Percentiles rank a stretch among this genome's conserved stretches.
phyloP scores from a whole-genome alignment of 37 sponge, comb jelly and placozoan genomes.

The Spongilla lacustris region DNA sequence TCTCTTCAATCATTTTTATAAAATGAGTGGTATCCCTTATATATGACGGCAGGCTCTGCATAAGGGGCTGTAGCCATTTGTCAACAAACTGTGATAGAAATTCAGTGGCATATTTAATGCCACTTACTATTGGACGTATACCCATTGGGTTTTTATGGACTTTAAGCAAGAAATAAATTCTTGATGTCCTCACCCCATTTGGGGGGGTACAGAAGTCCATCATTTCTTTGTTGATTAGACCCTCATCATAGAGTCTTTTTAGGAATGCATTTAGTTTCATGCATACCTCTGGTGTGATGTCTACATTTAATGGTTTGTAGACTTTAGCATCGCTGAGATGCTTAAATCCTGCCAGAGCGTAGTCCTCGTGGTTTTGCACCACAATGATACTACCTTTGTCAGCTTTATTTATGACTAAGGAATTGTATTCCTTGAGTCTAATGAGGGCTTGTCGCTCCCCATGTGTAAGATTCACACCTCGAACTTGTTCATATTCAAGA shows the following conservation, averaged over 20 bases:
- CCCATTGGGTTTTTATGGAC: conserved; percentile 2
- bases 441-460: conserved; percentile 5
- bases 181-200: neutral
- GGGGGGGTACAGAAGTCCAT: neutral
- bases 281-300: neutral
- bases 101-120: conserved; percentile 7
- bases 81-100: neutral
- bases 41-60: neutral
- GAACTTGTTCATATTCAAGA: neutral
- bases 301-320: conserved; percentile 16
- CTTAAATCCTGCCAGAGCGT: conserved; percentile 1
- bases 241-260: neutral
- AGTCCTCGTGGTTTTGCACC: conserved; percentile 10
- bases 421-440: neutral
- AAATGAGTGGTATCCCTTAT: conserved; percentile 11
- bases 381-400: conserved; percentile 43
- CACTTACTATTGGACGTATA: conserved; percentile 1
- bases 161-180: conserved; percentile 11
- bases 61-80: neutral
- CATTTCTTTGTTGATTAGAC: neutral
- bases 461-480: neutral
- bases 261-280: neutral
- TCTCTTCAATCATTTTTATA: conserved; percentile 9
- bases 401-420: conserved; percentile 36
- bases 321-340: conserved; percentile 29